Evolutionary conservation across 2,888 invertebrate species (phyloP).

Genomic region (Andrena bicolor): DNA sequence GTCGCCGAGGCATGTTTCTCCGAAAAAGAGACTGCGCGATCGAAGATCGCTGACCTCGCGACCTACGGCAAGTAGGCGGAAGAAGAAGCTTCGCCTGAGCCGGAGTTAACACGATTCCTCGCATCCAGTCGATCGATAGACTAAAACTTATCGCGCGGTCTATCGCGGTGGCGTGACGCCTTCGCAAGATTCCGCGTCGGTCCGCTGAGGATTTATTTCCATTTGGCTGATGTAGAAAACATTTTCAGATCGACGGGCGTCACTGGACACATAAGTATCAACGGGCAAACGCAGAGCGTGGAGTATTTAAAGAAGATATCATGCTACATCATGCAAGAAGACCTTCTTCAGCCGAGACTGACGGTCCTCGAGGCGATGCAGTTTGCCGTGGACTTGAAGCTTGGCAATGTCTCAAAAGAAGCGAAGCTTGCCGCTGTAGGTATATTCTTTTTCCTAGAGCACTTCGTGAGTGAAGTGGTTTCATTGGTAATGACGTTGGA

Average conservation of each 20-base stretch:
- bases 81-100: not conserved
- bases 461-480: not conserved
- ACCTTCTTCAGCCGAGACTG: constrained; percentile 93
- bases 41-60: constrained; percentile 39
- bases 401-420: constrained; percentile 88
- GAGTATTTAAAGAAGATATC: constrained; percentile 94
- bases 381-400: constrained; percentile 95
- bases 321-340: constrained; percentile 98
- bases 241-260: constrained; percentile 88
- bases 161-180: not conserved
- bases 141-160: not conserved
- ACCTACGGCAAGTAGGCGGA: constrained; percentile 4
- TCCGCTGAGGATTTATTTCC: too few relatives aligned
- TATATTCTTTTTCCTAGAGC: constrained; percentile 55
- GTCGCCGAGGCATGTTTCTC: not conserved
- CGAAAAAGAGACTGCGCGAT: constrained; percentile 6
- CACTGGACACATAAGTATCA: constrained; percentile 91
- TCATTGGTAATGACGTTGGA: too few relatives aligned
- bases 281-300: constrained; percentile 91
- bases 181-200: not conserved
- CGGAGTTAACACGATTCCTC: constrained; percentile 19
- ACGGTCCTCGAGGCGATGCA: constrained; percentile 95
- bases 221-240: not conserved
- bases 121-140: constrained; percentile 30
- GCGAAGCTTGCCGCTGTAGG: constrained; percentile 91